These are phyloP conservation scores for Carcinoscorpius rotundicauda DNA, from an alignment of 1,140 invertebrate genomes.

Conservation along the genomic window DNA sequence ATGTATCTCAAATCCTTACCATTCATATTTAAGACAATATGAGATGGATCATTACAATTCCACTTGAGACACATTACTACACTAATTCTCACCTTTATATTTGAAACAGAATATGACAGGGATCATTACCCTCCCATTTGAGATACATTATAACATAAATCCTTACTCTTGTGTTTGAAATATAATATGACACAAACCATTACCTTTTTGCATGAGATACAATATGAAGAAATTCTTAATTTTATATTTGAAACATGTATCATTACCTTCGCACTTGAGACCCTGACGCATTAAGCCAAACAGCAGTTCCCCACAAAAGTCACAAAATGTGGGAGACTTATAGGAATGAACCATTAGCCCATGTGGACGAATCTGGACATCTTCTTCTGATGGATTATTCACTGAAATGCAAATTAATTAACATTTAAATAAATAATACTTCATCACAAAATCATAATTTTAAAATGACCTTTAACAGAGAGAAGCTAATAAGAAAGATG, in stretches of 20 bases:
- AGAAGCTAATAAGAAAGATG: too few relatives aligned
- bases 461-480: too few relatives aligned
- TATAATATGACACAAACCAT: too few relatives aligned
- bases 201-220: too few relatives aligned
- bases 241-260: too few relatives aligned
- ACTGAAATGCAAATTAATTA: conserved; percentile 38
- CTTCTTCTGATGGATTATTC: conserved; percentile 50
- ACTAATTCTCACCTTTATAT: too few relatives aligned
- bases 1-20: neutral
- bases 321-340: conserved; percentile 96
- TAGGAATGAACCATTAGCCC: conserved; percentile 84
- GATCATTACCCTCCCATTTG: too few relatives aligned
- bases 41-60: neutral
- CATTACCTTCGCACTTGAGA: conserved; percentile 88
- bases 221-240: too few relatives aligned
- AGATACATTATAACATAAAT: too few relatives aligned
- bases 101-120: too few relatives aligned
- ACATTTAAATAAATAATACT: conserved; percentile 11
- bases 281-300: conserved; percentile 96
- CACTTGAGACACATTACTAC: too few relatives aligned
- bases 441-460: neutral
- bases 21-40: conserved; percentile 8
- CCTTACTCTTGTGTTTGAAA: too few relatives aligned
- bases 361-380: conserved; percentile 42
- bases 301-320: conserved; percentile 99